phyloP scores from a whole-genome alignment of 2,888 invertebrate species.

The Epistrophe grossulariae region DNA sequence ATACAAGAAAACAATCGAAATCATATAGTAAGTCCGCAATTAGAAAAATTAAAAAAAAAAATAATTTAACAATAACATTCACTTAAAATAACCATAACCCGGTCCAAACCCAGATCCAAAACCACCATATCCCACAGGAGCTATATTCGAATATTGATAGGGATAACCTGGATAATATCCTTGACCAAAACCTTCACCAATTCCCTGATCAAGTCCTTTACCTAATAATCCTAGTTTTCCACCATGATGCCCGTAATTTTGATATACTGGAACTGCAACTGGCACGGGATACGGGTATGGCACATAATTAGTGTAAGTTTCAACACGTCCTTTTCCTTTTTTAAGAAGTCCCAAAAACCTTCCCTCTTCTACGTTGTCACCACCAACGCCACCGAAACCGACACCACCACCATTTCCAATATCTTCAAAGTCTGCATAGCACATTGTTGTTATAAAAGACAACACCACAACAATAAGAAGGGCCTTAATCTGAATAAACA shows the following conservation, averaged over 20 bases:
- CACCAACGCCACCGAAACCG: neutral
- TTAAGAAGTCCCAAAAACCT: constrained; percentile 49
- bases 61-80: neutral
- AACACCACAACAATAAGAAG: neutral
- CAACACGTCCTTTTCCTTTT: constrained; percentile 13
- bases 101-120: constrained; percentile 21
- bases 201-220: constrained; percentile 17
- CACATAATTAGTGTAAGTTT: constrained; percentile 23
- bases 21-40: too few relatives aligned
- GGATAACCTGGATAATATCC: constrained; percentile 40
- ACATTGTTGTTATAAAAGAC: neutral
- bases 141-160: constrained; percentile 13
- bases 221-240: constrained; percentile 48
- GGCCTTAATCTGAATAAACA: neutral
- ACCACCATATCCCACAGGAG: neutral
- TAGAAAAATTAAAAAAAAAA: too few relatives aligned
- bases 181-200: constrained; percentile 27
- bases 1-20: neutral
- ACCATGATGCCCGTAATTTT: constrained; percentile 42
- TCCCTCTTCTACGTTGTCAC: constrained; percentile 36
- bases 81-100: constrained; percentile 43
- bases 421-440: constrained; percentile 34
- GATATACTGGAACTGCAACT: constrained; percentile 53
- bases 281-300: constrained; percentile 25
- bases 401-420: neutral